A percentile compares a stretch with the other conserved stretches of the same genome.
phyloP scores from a whole-genome alignment of 1,140 invertebrate species.

The Papilio polyxenes region DNA sequence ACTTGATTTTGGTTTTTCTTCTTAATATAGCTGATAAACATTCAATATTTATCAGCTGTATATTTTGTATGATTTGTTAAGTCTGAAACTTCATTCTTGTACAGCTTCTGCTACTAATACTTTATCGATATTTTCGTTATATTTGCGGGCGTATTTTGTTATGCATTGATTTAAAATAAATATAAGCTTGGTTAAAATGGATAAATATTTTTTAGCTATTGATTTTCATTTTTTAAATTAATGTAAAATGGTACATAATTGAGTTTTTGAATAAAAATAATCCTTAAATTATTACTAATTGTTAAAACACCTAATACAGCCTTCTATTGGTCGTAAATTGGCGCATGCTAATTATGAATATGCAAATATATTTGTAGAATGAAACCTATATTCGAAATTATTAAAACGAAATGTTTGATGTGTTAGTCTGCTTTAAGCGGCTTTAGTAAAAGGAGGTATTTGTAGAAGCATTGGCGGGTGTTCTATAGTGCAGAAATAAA shows the following conservation, averaged over 20 bases:
- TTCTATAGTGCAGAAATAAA: conserved; percentile 49
- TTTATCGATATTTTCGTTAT: no score
- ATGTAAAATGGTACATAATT: no score
- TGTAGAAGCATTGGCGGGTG: not conserved
- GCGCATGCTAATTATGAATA: conserved; percentile 8
- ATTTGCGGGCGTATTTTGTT: no score
- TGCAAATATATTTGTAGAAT: conserved; percentile 22
- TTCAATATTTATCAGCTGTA: no score
- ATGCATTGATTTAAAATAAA: no score
- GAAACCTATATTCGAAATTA: conserved; percentile 17
- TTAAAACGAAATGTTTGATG: conserved; percentile 17
- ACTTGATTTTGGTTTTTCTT: not conserved
- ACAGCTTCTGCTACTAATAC: no score
- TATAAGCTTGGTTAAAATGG: no score
- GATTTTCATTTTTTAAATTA: no score
- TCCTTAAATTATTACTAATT: conserved; percentile 37
- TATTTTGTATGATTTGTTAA: not conserved
- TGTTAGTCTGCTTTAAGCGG: conserved; percentile 20
- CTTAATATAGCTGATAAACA: not conserved
- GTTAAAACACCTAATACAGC: not conserved
- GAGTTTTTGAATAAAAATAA: not conserved
- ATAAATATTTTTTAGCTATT: no score
- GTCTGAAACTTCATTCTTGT: no score
- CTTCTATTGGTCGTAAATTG: conserved; percentile 11
- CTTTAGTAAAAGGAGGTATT: conserved; percentile 24